Percentiles rank a stretch among this genome's conserved stretches.
These are phyloP conservation scores for Chaenodraco wilsoni DNA, from an alignment of 2,797 vertebrate genomes.

Conservation along the genomic window DNA sequence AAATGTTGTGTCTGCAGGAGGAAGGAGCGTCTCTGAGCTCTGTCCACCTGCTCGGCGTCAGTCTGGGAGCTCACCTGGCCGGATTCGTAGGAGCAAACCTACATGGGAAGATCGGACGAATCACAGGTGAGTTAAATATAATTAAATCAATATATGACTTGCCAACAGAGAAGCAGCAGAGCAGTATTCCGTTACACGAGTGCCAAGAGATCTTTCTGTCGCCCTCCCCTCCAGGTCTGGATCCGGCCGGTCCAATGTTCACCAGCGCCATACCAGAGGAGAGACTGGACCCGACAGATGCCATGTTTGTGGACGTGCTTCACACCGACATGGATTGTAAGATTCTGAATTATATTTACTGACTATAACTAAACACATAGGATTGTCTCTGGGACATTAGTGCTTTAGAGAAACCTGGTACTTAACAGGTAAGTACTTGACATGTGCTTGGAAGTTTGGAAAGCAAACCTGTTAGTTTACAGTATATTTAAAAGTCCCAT, in stretches of 20 bases:
- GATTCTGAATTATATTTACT: conserved; percentile 9
- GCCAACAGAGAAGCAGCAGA: no score
- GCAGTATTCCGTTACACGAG: no score
- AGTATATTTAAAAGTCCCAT: no score
- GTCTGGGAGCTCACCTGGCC: conserved; percentile 94
- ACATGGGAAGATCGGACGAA: conserved; percentile 90
- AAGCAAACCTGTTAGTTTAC: no score
- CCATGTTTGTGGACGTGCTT: conserved; percentile 94
- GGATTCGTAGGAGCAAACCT: conserved; percentile 92
- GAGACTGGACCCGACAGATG: conserved; percentile 89
- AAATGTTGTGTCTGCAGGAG: conserved; percentile 72
- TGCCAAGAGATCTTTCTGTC: no score
- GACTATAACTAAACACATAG: neutral
- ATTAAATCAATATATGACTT: no score
- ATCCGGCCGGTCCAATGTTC: conserved; percentile 94
- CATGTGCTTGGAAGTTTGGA: no score
- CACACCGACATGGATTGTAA: conserved; percentile 94
- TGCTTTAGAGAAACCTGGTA: no score
- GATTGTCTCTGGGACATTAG: no score
- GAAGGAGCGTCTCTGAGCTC: conserved; percentile 87
- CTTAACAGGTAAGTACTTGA: no score
- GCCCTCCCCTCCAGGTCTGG: conserved; percentile 85
- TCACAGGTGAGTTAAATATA: conserved; percentile 87
- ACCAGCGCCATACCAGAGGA: conserved; percentile 74
- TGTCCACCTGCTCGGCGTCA: conserved; percentile 92